Conservation (phyloP, 1,140 invertebrate genomes). For the Yoshiicerus persimilis region DNA sequence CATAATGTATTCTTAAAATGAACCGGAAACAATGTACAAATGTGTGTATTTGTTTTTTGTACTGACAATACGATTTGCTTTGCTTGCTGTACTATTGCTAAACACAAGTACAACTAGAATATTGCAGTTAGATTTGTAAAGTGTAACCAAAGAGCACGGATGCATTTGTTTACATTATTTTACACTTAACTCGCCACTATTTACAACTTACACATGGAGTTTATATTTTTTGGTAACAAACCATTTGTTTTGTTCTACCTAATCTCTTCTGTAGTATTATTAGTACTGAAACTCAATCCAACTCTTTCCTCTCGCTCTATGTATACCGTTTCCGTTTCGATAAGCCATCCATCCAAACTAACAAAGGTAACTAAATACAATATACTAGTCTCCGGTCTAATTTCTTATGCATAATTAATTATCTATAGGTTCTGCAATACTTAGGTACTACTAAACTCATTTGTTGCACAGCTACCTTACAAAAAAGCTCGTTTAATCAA, state of each 20-base stretch:
- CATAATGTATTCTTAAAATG: background rate
- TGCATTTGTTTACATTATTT: background rate
- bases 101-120: background rate
- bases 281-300: too few species aligned
- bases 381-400: background rate
- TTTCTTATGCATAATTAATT: background rate
- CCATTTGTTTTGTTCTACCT: background rate
- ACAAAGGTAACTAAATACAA: background rate
- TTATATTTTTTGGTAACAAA: background rate
- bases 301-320: background rate
- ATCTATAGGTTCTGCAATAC: background rate
- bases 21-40: background rate
- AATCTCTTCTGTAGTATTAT: background rate
- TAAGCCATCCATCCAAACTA: background rate
- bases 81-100: background rate
- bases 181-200: background rate
- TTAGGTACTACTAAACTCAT: too few species aligned
- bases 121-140: background rate
- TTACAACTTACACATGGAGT: background rate
- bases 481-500: background rate
- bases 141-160: too few species aligned
- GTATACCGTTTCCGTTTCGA: background rate
- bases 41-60: background rate
- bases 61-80: background rate
- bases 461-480: background rate